These are phyloP conservation scores for Cataglyphis rosenhaueri DNA, from an alignment of 2,888 invertebrate genomes.

Conservation along the genomic window DNA sequence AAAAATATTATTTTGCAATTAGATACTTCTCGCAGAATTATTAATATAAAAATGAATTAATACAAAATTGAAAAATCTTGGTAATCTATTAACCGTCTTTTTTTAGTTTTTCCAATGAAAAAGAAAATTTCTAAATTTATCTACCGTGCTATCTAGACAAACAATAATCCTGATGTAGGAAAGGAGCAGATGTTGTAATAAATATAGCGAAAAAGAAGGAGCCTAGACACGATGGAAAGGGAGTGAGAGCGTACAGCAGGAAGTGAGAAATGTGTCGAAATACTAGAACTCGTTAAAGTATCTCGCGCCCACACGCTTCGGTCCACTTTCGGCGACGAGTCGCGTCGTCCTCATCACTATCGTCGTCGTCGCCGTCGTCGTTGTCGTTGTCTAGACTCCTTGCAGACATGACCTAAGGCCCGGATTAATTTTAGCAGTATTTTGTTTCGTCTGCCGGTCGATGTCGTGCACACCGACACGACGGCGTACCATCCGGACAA, in stretches of 20 bases:
- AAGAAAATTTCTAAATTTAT: background rate
- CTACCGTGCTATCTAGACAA: background rate
- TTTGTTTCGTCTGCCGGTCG: constrained; percentile 79
- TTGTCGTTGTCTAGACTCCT: constrained; percentile 79
- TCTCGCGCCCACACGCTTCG: constrained; percentile 62
- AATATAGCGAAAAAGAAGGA: constrained; percentile 31
- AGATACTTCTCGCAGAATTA: background rate
- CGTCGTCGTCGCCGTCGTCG: constrained; percentile 58
- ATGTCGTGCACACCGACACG: constrained; percentile 58
- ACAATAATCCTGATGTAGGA: background rate
- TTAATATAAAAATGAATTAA: background rate
- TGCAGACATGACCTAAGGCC: constrained; percentile 82
- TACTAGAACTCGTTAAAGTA: constrained; percentile 64
- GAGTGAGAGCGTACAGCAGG: constrained; percentile 15
- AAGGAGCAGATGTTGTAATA: background rate
- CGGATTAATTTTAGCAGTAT: constrained; percentile 82
- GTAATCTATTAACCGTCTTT: background rate
- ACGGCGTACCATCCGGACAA: constrained; percentile 47
- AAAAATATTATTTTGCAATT: background rate
- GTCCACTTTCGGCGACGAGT: constrained; percentile 60
- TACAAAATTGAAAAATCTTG: background rate
- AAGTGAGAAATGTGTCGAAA: constrained; percentile 62
- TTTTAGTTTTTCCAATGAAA: background rate
- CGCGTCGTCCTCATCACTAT: constrained; percentile 67
- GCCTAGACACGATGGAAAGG: background rate